Conservation (phyloP, 1,140 invertebrate genomes). For the Campodea augens region DNA sequence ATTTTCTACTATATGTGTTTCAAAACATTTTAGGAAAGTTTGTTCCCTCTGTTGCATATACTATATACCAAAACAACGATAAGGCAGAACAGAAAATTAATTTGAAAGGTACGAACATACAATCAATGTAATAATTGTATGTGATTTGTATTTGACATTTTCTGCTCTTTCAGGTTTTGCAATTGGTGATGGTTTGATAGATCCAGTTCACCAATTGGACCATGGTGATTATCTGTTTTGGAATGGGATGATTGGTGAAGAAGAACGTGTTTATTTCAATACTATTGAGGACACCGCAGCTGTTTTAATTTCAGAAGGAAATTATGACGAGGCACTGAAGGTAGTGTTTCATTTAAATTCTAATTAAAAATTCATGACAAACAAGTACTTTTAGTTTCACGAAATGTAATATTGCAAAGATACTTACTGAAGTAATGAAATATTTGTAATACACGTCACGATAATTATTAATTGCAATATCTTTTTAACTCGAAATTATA, state of each 20-base stretch:
- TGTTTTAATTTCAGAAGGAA: slow-evolving; percentile 14
- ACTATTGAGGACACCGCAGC: slow-evolving; percentile 17
- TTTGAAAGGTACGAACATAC: slow-evolving; percentile 2
- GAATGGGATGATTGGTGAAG: slow-evolving; percentile 27
- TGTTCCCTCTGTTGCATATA: slow-evolving; percentile 22
- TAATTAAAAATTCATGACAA: too few relatives aligned
- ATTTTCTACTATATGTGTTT: too few relatives aligned
- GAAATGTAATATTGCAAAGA: too few relatives aligned
- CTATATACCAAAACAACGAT: slow-evolving; percentile 19
- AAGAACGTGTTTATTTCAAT: slow-evolving; percentile 21
- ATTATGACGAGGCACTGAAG: neutral
- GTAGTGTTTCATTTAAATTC: neutral
- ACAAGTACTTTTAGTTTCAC: too few relatives aligned
- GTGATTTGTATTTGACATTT: slow-evolving; percentile 28
- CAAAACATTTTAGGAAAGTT: slow-evolving; percentile 20
- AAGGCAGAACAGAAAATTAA: slow-evolving; percentile 2
- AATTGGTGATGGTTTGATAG: too few relatives aligned
- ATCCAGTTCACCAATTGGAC: slow-evolving; percentile 25
- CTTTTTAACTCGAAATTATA: too few relatives aligned
- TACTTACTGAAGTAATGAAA: too few relatives aligned
- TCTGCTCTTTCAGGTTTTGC: slow-evolving; percentile 30
- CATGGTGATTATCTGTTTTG: slow-evolving; percentile 29
- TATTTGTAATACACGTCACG: too few relatives aligned
- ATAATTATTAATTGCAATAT: too few relatives aligned
- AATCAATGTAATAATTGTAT: slow-evolving; percentile 10